Evolutionary conservation across 2,888 invertebrate genomes (phyloP), one percentile per base, ranked within the genome.

Genomic region (Marasmarcha lunaedactyla): DNA sequence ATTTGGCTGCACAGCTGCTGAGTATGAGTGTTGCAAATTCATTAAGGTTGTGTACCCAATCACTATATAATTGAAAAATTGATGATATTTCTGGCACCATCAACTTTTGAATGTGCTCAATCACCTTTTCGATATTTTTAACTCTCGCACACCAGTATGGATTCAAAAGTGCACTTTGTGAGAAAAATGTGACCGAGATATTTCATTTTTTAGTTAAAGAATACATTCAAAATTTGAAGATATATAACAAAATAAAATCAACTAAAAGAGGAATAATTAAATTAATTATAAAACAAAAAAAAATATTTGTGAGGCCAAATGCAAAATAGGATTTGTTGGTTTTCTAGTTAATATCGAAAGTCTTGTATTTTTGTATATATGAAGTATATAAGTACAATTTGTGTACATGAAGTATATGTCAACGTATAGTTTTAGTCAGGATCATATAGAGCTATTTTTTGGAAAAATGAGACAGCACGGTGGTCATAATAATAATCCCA

Each of bases 401-500:
- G n/a, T n/a, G n/a, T n/a, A n/a, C n/a, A n/a, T n/a, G n/a, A 36
- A 4, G 2, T 13, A 10, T 3, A 26, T 13, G 11, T 2, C 2
- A 3, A 12, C 4, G 38, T 36, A 35, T 20, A 20, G 36, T 14
- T 30, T 36, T 14, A 43, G 42, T 36, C 42, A 42, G 15, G 42
- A 42, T 27, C 45, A 45, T 14, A 25, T 45, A 2, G 47, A 47
- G 25, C 36, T 42, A 25, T 41, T 48, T 11, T 46, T 48, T 36
- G 43, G 46, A 2, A 43, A 44, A 15, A 44, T 49, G 14, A 37
- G 46, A 25, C 35, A 38, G 9, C 46, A 49, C 30, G 45, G 46
- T 34, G 47, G 49, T 3, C 33, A 37, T 12, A 49, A 47, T 37
- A 49, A 49, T 25, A 47, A 49, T 25, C 49, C 47, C 5, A 49